Evolutionary conservation across 2,888 invertebrate genomes (phyloP), one percentile per base, ranked within the genome.

Genomic region (Brenthis hecate): DNA sequence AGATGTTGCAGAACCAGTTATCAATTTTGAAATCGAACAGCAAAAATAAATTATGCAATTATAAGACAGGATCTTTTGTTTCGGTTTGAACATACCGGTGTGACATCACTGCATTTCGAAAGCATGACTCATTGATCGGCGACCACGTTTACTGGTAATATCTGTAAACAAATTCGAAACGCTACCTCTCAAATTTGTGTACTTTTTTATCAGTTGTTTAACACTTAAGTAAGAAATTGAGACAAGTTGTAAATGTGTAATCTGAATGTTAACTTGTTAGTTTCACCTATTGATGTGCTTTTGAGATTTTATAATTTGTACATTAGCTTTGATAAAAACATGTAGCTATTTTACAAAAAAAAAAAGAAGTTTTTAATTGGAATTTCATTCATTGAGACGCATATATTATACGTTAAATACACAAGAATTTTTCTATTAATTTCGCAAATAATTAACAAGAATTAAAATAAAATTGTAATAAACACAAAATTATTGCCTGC

Each of bases 61-160:
- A 68, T 58, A 62, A 62, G 47, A 50, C 43, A 54, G 61, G 50
- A 68, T 65, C 65, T 65, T 68, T 68, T 71, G 71, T 71, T 36
- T 56, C 51, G 58, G 54, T 61, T 57, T 19, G 66, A 65, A 50
- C 60, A 67, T 60, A 65, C 66, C 69, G 64, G 69, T 69, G 72
- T 72, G 72, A 70, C 72, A 63, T 72, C 72, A 70, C 65, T 23
- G 62, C 67, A 65, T 72, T 70, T 72, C 72, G 70, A 72, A 68
- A 70, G 65, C 67, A 61, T 72, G 72, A 72, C 69, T 71, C 71
- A 71, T 54, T 57, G 56, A 56, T 14, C 16, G 51, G 47, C 51
- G 50, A 65, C 54, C 61, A 65, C 65, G 56, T 57, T 65, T 62
- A 63, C 58, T 50, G 28, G 66, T 36, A 57, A 62, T 56, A 56